Base-by-base conservation (phyloP, 1,140 invertebrate genomes). In the Panulirus ornatus region DNA sequence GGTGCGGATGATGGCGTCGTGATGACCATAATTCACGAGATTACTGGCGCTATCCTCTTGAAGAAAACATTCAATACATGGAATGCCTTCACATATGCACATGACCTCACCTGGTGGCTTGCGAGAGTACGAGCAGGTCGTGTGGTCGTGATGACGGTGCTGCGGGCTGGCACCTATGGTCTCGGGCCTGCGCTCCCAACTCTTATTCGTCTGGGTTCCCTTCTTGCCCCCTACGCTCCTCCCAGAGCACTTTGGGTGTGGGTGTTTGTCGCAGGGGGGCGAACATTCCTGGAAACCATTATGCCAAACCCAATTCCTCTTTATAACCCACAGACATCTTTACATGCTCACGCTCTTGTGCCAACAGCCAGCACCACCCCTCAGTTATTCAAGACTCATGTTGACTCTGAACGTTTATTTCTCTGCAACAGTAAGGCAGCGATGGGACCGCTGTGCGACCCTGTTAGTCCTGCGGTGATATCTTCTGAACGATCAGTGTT, bases 51-150 rank as follows among this genome's bases (percentile, higher is more conserved):
- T 2, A 54, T 87, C 44, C 81, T 91, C 42, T 30, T 91, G 22
- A 71, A n/a, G 11, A 86, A 83, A 58, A 87, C 70, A 2, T 91
- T 91, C 71, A 73, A 54, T 40, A 91, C 90, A 30, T 91, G 90
- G 90, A 51, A 71, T 58, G 42, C 47, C 16, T 91, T 58, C 40
- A 82, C 73, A 9, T 82, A 82, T 34, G 84, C 84, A 1, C 76
- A 75, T 0, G 84, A 87, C 66, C 78, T 91, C 8, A 14, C 51
- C n/a, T 91, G 90, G 90, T 91, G 90, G 90, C 1, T 91, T 1
- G 30, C 73, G 16, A 75, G 63, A 34, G 44, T 91, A 19, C 16
- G 58, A 66, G 34, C 84, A 40, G 90, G 90, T 19, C 73, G 84
- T 36, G 44, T 91, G 42, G 78, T 91, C 34, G 76, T 83, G 16